Evolutionary conservation across 2,888 invertebrate species (phyloP).

Genomic region (Drosophila yooni): DNA sequence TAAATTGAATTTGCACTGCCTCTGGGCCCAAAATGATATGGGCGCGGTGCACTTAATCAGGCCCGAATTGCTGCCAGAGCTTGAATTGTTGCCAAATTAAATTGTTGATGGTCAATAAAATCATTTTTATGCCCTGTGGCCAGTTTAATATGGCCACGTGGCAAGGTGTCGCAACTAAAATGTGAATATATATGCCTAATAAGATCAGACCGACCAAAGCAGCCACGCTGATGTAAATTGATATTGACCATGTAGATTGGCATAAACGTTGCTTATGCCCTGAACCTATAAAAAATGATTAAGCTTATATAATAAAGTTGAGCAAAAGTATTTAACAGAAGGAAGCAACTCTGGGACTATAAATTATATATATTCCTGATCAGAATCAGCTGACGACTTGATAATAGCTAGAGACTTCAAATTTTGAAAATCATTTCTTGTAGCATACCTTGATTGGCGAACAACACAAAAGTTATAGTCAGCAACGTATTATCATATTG

Average conservation of each 20-base stretch:
- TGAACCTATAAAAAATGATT: neutral
- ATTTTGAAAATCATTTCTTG: neutral
- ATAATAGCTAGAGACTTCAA: neutral
- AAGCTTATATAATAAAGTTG: too few relatives aligned
- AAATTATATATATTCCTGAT: neutral
- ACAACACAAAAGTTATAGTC: neutral
- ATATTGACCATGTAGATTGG: neutral
- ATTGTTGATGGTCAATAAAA: conserved; percentile 65
- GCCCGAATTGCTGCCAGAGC: conserved; percentile 19
- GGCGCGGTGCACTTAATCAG: conserved; percentile 44
- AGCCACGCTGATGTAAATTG: neutral
- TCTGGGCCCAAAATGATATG: conserved; percentile 27
- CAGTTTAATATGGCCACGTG: neutral
- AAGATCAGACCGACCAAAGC: neutral
- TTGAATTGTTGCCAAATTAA: conserved; percentile 41
- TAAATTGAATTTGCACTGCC: conserved; percentile 42
- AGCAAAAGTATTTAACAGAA: neutral
- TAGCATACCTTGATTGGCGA: neutral
- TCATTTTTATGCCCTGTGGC: conserved; percentile 7
- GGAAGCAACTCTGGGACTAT: neutral
- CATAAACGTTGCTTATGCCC: neutral
- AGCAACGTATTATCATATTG: neutral
- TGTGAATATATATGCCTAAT: neutral
- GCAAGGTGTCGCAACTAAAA: neutral
- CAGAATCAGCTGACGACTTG: neutral